These are phyloP conservation scores for Pelmatolapia mariae DNA, from an alignment of 2,113 vertebrate genomes.

Conservation along the genomic window DNA sequence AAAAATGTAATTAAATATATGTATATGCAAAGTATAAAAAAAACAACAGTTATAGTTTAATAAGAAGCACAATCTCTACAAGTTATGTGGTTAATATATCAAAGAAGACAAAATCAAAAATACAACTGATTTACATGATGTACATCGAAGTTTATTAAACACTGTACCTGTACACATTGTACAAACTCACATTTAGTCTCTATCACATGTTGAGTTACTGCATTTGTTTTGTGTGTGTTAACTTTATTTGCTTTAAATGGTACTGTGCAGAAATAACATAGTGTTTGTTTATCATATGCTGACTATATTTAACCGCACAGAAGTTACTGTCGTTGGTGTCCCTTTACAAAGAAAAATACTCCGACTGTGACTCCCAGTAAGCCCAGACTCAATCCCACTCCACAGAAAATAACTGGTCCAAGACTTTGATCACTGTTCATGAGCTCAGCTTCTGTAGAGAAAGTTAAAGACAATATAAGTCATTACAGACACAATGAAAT, in stretches of 20 bases:
- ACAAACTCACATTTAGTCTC: not conserved
- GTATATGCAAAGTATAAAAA: not conserved
- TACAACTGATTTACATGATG: not conserved
- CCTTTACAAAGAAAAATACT: conserved; percentile 30
- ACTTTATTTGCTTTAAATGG: not conserved
- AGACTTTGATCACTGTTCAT: not conserved
- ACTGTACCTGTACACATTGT: not conserved
- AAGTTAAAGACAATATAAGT: not conserved
- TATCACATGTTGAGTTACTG: not conserved
- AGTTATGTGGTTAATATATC: not conserved
- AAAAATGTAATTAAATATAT: not conserved
- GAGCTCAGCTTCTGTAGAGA: conserved; percentile 6
- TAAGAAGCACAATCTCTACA: not conserved
- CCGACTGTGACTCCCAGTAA: conserved; percentile 16
- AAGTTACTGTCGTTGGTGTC: not conserved
- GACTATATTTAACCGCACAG: not conserved
- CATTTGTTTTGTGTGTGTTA: not conserved
- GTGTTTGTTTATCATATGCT: not conserved
- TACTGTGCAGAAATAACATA: not conserved
- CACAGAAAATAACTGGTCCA: conserved; percentile 30
- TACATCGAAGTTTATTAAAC: not conserved
- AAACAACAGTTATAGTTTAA: not conserved
- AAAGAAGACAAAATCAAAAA: not conserved
- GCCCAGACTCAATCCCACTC: conserved; percentile 14
- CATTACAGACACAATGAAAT: not conserved